Percentiles rank a stretch among this genome's conserved stretches.
Conservation (phyloP, 1,140 invertebrate genomes). For the Zaprionus capensis region DNA sequence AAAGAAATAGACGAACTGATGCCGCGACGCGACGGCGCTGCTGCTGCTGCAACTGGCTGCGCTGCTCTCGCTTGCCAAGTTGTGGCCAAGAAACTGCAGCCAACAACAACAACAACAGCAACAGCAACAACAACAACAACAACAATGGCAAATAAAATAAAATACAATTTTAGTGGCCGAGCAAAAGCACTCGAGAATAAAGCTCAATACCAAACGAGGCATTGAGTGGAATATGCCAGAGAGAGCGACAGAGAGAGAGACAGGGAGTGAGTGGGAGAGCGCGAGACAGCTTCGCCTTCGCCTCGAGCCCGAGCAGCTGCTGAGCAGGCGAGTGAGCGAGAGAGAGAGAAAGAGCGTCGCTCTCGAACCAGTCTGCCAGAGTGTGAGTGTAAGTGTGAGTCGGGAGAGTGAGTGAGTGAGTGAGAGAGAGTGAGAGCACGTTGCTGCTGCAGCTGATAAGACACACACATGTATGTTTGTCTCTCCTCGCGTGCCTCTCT, state of each 20-base stretch:
- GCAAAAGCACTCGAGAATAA: conserved; percentile 55
- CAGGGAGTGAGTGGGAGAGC: conserved; percentile 11
- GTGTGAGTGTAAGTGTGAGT: conserved; percentile 6
- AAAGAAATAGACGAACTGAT: conserved; percentile 17
- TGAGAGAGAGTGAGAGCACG: conserved; percentile 15
- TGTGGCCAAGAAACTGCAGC: conserved; percentile 33
- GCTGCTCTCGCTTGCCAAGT: conserved; percentile 26
- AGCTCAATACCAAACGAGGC: conserved; percentile 72
- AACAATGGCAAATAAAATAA: conserved; percentile 33
- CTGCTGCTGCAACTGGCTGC: conserved; percentile 7
- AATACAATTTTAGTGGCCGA: conserved; percentile 33
- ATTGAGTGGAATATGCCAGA: conserved; percentile 66
- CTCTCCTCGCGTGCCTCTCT: conserved; percentile 5
- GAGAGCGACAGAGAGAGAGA: conserved; percentile 1
- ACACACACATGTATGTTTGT: conserved; percentile 49
- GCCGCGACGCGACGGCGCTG: conserved; percentile 16
- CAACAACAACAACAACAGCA: conserved; percentile 28
- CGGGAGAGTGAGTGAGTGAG: conserved; percentile 13
- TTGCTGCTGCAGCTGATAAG: conserved; percentile 71
- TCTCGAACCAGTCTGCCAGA: conserved; percentile 7
- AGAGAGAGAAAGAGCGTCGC: not conserved
- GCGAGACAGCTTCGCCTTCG: not conserved
- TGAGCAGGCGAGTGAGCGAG: conserved; percentile 9
- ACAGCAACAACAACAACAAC: not conserved
- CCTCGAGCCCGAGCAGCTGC: not conserved